phyloP scores from a whole-genome alignment of 2,888 invertebrate species.

The Ypsolopha scabrella region DNA sequence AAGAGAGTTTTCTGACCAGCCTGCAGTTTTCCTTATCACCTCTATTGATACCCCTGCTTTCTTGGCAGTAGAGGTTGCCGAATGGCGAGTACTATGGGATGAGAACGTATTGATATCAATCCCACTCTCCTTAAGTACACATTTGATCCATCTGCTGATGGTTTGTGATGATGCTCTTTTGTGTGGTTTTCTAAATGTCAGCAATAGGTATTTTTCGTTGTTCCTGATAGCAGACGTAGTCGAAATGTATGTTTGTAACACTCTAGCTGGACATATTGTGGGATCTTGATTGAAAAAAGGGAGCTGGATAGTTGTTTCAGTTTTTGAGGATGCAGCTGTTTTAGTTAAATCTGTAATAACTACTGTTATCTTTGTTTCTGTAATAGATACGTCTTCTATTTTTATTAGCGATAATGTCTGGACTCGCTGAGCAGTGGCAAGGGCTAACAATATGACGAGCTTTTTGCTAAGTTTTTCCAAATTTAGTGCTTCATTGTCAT shows the following conservation, averaged over 20 bases:
- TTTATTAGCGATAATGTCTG: constrained; percentile 1
- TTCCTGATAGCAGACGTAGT: background rate
- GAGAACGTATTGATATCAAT: background rate
- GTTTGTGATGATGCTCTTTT: background rate
- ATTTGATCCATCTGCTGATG: constrained; percentile 1
- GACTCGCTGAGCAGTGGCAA: background rate
- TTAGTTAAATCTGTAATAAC: background rate
- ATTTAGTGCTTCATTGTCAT: background rate
- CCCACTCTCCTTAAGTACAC: background rate
- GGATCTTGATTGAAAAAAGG: constrained; percentile 2
- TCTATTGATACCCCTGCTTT: background rate
- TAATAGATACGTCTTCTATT: background rate
- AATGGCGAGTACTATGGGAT: constrained; percentile 2
- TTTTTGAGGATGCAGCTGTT: background rate
- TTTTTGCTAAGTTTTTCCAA: constrained; percentile 1
- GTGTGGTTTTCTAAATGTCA: background rate
- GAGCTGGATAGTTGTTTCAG: background rate
- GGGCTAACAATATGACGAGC: background rate
- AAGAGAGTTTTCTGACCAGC: background rate
- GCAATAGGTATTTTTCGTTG: background rate
- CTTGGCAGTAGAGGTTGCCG: background rate
- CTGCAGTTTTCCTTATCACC: constrained; percentile 1
- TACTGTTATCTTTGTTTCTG: background rate
- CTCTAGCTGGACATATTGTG: constrained; percentile 1
- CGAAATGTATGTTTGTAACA: background rate